phyloP scores from a whole-genome alignment of 1,140 invertebrate genomes.

The Cheumatopsyche charites region DNA sequence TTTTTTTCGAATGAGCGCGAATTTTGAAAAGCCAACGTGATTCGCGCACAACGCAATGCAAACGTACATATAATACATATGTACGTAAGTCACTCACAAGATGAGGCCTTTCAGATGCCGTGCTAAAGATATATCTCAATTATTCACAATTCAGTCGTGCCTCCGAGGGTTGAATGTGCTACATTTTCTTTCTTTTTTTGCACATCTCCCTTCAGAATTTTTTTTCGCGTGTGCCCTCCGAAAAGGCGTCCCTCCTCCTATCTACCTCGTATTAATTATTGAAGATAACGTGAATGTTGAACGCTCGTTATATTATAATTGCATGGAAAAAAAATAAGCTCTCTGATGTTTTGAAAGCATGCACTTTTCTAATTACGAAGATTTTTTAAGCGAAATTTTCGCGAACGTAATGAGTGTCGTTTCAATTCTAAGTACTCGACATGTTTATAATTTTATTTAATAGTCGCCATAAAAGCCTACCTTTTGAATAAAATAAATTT shows the following conservation, averaged over 20 bases:
- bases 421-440: no score
- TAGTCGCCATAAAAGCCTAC: no score
- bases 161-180: neutral
- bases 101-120: slow-evolving; percentile 15
- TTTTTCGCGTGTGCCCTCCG: neutral
- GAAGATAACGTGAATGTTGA: slow-evolving; percentile 1
- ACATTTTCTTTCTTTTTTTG: neutral
- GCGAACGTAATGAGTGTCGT: no score
- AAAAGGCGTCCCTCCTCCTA: neutral
- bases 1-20: no score
- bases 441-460: no score
- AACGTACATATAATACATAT: no score
- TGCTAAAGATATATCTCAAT: slow-evolving; percentile 20
- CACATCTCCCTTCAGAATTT: neutral
- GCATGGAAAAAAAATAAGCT: neutral
- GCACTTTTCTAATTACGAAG: no score
- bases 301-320: slow-evolving; percentile 3
- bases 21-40: no score
- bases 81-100: slow-evolving; percentile 14
- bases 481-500: no score
- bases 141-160: slow-evolving; percentile 14
- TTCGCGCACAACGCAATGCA: no score
- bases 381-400: no score
- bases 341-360: no score
- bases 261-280: neutral